phyloP scores from a whole-genome alignment of 2,113 vertebrate species.

The Vulpes vulpes region DNA sequence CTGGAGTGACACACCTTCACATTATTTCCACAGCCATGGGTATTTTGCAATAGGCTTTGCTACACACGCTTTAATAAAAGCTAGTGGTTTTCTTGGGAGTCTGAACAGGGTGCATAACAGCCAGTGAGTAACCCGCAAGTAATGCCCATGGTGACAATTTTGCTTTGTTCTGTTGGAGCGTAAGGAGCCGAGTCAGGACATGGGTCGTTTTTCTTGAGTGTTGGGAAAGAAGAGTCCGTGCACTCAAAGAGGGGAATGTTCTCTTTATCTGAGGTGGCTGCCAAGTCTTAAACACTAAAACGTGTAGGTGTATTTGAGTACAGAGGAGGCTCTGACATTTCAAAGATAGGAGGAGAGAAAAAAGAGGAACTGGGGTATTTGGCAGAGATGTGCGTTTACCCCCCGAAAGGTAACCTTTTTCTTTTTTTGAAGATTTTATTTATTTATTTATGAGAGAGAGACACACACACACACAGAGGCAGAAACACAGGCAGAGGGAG shows the following conservation, averaged over 20 bases:
- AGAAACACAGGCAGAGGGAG: too few relatives aligned
- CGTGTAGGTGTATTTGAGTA: slow-evolving; percentile 49
- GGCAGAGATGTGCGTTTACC: neutral
- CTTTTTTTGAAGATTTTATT: too few relatives aligned
- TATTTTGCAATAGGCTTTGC: slow-evolving; percentile 73
- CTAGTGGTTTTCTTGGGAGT: slow-evolving; percentile 82
- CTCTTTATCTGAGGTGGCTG: slow-evolving; percentile 73
- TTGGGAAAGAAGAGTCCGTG: slow-evolving; percentile 75
- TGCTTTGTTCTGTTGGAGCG: slow-evolving; percentile 84
- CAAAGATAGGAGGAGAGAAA: slow-evolving; percentile 7
- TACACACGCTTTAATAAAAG: slow-evolving; percentile 74
- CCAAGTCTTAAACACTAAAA: slow-evolving; percentile 82
- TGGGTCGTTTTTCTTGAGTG: slow-evolving; percentile 65
- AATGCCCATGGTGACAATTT: slow-evolving; percentile 83
- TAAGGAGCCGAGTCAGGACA: slow-evolving; percentile 72
- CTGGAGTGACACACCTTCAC: neutral
- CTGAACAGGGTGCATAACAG: slow-evolving; percentile 74
- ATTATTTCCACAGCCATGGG: slow-evolving; percentile 74
- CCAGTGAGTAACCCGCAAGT: slow-evolving; percentile 82
- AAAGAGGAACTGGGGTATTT: neutral
- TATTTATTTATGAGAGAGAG: too few relatives aligned
- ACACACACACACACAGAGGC: too few relatives aligned
- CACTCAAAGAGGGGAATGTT: slow-evolving; percentile 70
- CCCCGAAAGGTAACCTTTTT: neutral
- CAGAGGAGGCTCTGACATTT: slow-evolving; percentile 53